Percentiles rank a stretch among this genome's conserved stretches.
Evolutionary conservation across 2,797 vertebrate genomes (phyloP).

Genomic region (Sarcoramphus papa): DNA sequence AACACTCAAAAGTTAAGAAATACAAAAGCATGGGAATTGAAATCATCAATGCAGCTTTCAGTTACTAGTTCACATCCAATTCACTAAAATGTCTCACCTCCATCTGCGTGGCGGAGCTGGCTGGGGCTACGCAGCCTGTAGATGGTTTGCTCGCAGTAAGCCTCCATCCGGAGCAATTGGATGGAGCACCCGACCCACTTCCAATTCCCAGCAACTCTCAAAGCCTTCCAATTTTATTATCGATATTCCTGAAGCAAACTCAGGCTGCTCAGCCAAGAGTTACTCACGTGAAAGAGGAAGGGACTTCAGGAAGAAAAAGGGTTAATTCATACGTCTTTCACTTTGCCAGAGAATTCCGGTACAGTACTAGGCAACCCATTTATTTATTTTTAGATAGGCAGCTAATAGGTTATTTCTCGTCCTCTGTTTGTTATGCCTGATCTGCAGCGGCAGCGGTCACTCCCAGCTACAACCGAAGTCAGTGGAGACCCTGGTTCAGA

Average conservation of each 20-base stretch:
- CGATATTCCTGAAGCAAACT: not conserved
- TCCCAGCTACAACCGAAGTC: rapidly evolving
- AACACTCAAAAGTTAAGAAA: not conserved
- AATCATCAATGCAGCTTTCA: not conserved
- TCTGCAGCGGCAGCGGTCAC: not conserved
- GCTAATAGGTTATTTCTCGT: not conserved
- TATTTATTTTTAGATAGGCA: not conserved
- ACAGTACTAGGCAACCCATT: not conserved
- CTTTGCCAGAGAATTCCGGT: not conserved
- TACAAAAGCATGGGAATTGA: not conserved
- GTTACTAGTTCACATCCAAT: not conserved
- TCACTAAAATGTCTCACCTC: not conserved
- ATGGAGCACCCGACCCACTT: not conserved
- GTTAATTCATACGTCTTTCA: not conserved
- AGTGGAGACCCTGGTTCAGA: not conserved
- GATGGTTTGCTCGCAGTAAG: not conserved
- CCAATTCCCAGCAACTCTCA: not conserved
- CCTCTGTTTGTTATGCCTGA: not conserved
- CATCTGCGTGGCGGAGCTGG: not conserved
- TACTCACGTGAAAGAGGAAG: rapidly evolving
- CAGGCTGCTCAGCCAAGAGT: not conserved
- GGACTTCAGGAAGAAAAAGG: not conserved
- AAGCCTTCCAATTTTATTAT: not conserved
- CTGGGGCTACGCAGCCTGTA: not conserved
- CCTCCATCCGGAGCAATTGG: rapidly evolving